Base-by-base conservation (phyloP, 1,140 invertebrate species). In the Solenopsis invicta region DNA sequence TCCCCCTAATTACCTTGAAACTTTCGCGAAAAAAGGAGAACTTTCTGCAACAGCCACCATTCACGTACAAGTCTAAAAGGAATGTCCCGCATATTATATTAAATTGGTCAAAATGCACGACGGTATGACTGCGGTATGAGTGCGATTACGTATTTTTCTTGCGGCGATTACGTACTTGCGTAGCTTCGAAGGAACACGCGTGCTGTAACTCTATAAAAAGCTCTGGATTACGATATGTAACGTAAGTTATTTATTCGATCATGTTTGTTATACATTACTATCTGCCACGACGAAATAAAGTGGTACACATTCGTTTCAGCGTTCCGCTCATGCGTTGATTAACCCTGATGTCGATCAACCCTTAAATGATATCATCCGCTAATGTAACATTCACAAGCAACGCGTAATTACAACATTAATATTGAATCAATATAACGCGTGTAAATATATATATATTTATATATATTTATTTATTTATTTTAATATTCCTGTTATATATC, bases 141-240 rank as follows among this genome's bases (percentile, higher is more conserved):
- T 41, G 41, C 37, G 13, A 18, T 45, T 67, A 41, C 21, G 41
- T 61, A 75, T 34, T 5, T 0, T 34, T 62, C 24, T 64, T 21
- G 2, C 24, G n/a, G 34, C 34, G 9, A 72, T 75, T 66, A 37
- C 13, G 29, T 54, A 59, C 5, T 61, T 34, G 67, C 45, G 76
- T 18, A 41, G 45, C 67, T 71, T 45, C 56, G 41, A 75, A 84
- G 48, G 37, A 71, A 64, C 77, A 41, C 54, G 18, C 24, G 24
- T 50, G 69, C 41, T 62, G 41, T 41, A 69, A 52, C 16, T 75
- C 69, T 84, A 50, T 50, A 37, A 75, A 75, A 84, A 84, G 80
- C 69, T 75, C 69, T 62, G 41, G 41, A 61, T 75, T 67, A 66
- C 84, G 84, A 85, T 66, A 81, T 80, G 75, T 80, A 85, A 85